Conservation (phyloP, 1,140 invertebrate species). For the Listronotus bonariensis region DNA sequence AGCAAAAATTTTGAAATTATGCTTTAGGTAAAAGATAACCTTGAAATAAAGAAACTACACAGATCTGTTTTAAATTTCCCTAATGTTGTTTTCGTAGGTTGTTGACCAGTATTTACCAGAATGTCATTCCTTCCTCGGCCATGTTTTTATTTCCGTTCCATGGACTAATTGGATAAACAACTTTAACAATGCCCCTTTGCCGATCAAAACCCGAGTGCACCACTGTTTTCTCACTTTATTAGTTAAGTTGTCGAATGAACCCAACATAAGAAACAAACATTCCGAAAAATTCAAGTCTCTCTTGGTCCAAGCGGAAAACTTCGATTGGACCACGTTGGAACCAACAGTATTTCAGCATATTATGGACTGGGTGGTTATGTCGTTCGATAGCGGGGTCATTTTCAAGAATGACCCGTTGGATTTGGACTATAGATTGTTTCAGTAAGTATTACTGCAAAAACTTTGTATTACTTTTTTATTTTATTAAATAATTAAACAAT, state of each 20-base stretch:
- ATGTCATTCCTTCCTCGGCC: slow-evolving; percentile 72
- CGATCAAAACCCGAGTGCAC: slow-evolving; percentile 58
- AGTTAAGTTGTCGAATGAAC: slow-evolving; percentile 73
- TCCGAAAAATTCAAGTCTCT: slow-evolving; percentile 55
- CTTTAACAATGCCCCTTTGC: slow-evolving; percentile 53
- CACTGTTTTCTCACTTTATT: slow-evolving; percentile 67
- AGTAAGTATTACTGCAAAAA: slow-evolving; percentile 49
- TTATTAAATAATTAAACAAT: too few relatives aligned
- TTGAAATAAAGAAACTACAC: too few relatives aligned
- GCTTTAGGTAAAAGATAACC: too few relatives aligned
- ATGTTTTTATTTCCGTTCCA: slow-evolving; percentile 68
- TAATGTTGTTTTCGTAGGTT: slow-evolving; percentile 54
- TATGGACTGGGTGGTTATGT: slow-evolving; percentile 78
- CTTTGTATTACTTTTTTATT: neutral
- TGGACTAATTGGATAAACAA: slow-evolving; percentile 63
- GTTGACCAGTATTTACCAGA: slow-evolving; percentile 72
- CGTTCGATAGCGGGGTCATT: slow-evolving; percentile 73
- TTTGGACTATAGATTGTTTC: slow-evolving; percentile 57
- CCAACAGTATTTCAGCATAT: slow-evolving; percentile 69
- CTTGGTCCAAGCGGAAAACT: slow-evolving; percentile 67
- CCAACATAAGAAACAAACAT: slow-evolving; percentile 65
- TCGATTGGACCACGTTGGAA: slow-evolving; percentile 73
- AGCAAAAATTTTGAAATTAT: too few relatives aligned
- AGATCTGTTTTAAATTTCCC: too few relatives aligned
- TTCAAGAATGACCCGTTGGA: slow-evolving; percentile 58